Percentiles rank a stretch among this genome's conserved stretches.
These are phyloP conservation scores for Anolis apletophallus DNA, from an alignment of 2,797 vertebrate genomes.

Conservation along the genomic window DNA sequence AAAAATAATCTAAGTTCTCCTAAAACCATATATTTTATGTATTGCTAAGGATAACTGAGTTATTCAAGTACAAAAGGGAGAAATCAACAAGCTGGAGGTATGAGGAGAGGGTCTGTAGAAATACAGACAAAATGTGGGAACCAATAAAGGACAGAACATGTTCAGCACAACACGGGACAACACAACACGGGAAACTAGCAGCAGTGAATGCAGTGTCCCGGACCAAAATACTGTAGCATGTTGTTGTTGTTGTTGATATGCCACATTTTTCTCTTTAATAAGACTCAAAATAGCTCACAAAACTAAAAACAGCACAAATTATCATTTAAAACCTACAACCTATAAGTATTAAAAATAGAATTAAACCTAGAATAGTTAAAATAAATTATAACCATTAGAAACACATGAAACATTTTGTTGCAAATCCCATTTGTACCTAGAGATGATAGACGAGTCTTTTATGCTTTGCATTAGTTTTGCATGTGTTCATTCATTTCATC, in stretches of 20 bases:
- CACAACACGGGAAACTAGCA: background rate
- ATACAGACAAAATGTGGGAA: background rate
- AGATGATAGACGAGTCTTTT: background rate
- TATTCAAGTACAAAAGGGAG: background rate
- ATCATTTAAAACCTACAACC: no score
- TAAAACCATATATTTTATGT: background rate
- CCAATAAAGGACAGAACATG: background rate
- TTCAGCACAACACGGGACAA: background rate
- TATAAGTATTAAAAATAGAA: no score
- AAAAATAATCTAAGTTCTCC: background rate
- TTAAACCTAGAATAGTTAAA: no score
- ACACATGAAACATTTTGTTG: background rate
- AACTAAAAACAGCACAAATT: no score
- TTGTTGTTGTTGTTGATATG: no score
- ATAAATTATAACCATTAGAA: no score
- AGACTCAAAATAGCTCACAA: no score
- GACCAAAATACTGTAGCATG: background rate
- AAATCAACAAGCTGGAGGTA: background rate
- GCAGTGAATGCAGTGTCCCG: no score
- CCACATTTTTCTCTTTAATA: no score
- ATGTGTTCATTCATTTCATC: background rate
- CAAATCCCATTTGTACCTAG: background rate
- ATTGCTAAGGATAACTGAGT: no score
- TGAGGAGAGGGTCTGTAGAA: background rate
- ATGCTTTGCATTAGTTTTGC: background rate